Evolutionary conservation across 2,113 vertebrate genomes (phyloP), one percentile per base, ranked within the genome.

Genomic region (Eurystomus gularis): DNA sequence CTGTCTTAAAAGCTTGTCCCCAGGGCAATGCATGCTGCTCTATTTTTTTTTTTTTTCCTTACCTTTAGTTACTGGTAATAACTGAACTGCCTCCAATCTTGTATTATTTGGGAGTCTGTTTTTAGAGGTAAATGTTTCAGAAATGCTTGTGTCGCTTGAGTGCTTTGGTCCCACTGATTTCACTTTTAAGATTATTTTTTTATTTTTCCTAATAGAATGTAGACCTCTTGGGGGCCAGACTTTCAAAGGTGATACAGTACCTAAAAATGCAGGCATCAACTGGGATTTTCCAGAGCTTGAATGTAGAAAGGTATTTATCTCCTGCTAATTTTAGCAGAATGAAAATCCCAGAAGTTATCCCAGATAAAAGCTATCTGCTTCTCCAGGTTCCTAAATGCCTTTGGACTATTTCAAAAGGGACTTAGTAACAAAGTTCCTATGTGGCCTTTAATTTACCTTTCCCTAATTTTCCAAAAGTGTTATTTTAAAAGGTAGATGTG

Each of bases 251-350:
- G 92, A 82, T 61, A 39, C 23, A 86, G 48, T 70, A 81, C 70
- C 64, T 95, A 83, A 90, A 93, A 93, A 82, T 86, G 42, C 70
- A 90, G 24, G 19, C 35, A 83, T 88, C 69, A 84, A 2, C 69
- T 76, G 42, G 60, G 86, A 86, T 95, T 96, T 97, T 91, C 51
- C 10, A 15, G 78, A 68, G 52, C 26, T 91, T 65, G 52, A 87
- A 25, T 86, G 19, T 25, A 81, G 76, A 55, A 86, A 78, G 39
- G 69, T 94, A 79, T 97, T 94, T 96, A 55, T 92, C 69, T 75
- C 82, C 55, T 82, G 81, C 89, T 96, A 95, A 96, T 95, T 95
- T 93, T 93, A 94, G 81, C 93, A 79, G 77, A 37, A 72, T 91
- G 70, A 79, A 94, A 95, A 94, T 88, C 86, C 77, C 54, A 4